Percentiles rank a stretch among this genome's conserved stretches.
Conservation (phyloP, 2,888 invertebrate genomes). For the Hipparchia semele region DNA sequence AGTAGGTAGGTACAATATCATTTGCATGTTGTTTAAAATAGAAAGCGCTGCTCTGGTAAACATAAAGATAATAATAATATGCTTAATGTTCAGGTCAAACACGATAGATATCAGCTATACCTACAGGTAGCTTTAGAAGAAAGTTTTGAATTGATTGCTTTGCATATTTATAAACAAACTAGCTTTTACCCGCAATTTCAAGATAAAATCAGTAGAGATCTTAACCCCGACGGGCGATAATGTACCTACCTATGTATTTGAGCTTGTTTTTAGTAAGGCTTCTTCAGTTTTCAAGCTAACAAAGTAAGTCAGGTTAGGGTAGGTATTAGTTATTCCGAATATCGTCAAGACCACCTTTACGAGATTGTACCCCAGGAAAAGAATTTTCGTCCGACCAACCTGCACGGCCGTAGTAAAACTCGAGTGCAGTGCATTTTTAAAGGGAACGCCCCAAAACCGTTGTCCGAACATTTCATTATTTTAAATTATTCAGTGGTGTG, state of each 20-base stretch:
- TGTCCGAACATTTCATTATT: slow-evolving; percentile 76
- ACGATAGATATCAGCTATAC: not conserved
- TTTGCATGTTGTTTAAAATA: not conserved
- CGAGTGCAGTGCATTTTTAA: slow-evolving; percentile 82
- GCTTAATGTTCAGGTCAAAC: not conserved
- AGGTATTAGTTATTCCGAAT: slow-evolving; percentile 35
- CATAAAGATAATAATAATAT: not conserved
- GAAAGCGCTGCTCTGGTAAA: not conserved
- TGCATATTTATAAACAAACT: slow-evolving; percentile 1
- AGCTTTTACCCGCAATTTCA: not conserved
- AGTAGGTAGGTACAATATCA: not conserved
- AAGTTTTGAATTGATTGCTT: not conserved
- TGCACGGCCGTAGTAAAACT: slow-evolving; percentile 75
- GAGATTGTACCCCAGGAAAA: slow-evolving; percentile 67
- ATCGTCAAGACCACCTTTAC: slow-evolving; percentile 66
- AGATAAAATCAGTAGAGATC: slow-evolving; percentile 1
- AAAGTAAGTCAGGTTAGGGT: slow-evolving; percentile 23
- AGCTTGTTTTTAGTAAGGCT: not conserved
- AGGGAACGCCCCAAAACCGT: slow-evolving; percentile 70
- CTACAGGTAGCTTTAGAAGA: not conserved
- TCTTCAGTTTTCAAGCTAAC: not conserved
- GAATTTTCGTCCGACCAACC: slow-evolving; percentile 74
- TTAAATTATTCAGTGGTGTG: slow-evolving; percentile 79
- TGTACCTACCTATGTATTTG: not conserved
- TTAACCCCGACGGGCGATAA: not conserved